Base-by-base conservation (phyloP, 2,888 invertebrate genomes). In the Eupithecia subfuscata region DNA sequence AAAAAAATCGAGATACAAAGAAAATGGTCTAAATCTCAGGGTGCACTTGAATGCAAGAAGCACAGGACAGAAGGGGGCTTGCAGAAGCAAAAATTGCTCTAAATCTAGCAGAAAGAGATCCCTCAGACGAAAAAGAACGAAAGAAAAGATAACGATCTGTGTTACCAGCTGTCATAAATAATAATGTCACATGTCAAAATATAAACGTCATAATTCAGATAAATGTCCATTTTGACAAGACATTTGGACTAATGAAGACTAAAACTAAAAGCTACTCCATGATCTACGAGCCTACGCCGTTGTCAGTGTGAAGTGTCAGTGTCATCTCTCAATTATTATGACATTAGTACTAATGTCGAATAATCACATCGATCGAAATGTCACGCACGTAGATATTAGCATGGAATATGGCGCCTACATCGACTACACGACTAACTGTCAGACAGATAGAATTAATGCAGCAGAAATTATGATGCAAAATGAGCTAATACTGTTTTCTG, bases 221-320 rank as follows among this genome's bases (percentile, higher is more conserved):
- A 64, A 18, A 64, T 34, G 25, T 16, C 25, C 8, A 22, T 22
- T 45, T 69, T 22, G 25, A 70, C 70, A 70, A 30, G 63, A n/a
- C 68, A 68, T 68, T 64, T 30, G 43, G 56, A 37, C 75, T 81
- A 81, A 79, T 79, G 75, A 76, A 78, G 73, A 72, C 72, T 70
- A 74, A 74, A 74, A 22, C 43, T 60, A 60, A 60, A 60, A 60
- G 68, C 76, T 74, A 71, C 70, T 89, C 79, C 74, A 70, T 89
- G 90, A 90, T 89, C 89, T 88, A 84, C 87, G 88, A 87, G 88
- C 86, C 75, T 34, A 79, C 75, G 85, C 84, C 83, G 80, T 84
- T 84, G 84, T 83, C 82, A 83, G 79, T 84, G 88, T 88, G 22
- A 18, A 22, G 52, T 56, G 52, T 56, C 52, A 83, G 79, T 84